Base-by-base conservation (phyloP, 2,888 invertebrate genomes). In the Therioaphis trifolii region DNA sequence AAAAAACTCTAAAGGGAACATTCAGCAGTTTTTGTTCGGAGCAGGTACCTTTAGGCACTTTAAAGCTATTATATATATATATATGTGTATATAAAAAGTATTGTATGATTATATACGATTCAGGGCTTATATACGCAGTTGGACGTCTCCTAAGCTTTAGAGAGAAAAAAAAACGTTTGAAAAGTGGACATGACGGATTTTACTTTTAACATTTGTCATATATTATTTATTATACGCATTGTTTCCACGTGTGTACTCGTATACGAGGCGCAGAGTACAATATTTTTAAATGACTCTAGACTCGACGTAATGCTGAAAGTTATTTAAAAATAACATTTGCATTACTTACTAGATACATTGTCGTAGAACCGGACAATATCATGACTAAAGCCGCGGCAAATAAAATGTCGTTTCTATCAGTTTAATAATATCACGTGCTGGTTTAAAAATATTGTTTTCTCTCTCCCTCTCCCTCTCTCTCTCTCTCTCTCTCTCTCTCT, bases 31-130 rank as follows among this genome's bases (percentile, higher is more conserved):
- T 78, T 78, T 68, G 66, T 78, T 78, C 68, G 40, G 29, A 29
- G 63, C 77, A 66, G 63, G 77, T 77, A 78, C 78, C 78, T 78
- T 24, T 40, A 40, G 78, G 68, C 78, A 52, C 78, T 78, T 78
- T 40, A 78, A 78, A 78, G 68, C 49, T 35, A 52, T 21, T 66
- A 76, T 27, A 24, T n/a, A 29, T 0, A 61, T 14, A 43, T 21
- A 29, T n/a, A 29, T 14, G 40, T 12, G 1, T 27, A 18, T 24
- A 15, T 18, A 12, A n/a, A 2, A 4, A 24, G 21, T 40, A 76
- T 46, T 29, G 27, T 46, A 61, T 61, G 15, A 75, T 76, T 46
- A 61, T n/a, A n/a, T 46, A 63, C 61, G 43, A 43, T 63, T 49
- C 43, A 76, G n/a, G 27, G 61, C 27, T 61, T 29, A 29, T 27